Conservation (phyloP, 2,113 vertebrate genomes). For the Colistium nudipinnis region DNA sequence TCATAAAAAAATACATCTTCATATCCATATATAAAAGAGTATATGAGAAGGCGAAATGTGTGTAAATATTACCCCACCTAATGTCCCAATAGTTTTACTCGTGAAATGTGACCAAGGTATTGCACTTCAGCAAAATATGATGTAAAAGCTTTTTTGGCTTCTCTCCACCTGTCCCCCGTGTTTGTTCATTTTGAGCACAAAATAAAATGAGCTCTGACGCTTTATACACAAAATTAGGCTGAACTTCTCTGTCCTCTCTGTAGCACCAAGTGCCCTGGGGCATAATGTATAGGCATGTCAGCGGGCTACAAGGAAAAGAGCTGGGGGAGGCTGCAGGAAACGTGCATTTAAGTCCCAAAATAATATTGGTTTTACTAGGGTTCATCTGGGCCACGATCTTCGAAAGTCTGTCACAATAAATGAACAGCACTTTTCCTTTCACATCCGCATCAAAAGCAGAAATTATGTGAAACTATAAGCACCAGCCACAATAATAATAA, state of each 20-base stretch:
- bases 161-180: neutral
- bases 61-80: neutral
- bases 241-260: neutral
- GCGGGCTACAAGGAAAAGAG: neutral
- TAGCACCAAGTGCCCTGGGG: neutral
- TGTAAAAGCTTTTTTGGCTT: neutral
- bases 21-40: neutral
- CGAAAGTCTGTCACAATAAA: neutral
- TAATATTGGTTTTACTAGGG: neutral
- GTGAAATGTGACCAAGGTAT: neutral
- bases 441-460: slow-evolving; percentile 8
- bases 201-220: neutral
- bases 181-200: neutral
- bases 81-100: neutral
- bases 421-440: neutral
- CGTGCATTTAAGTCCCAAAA: neutral
- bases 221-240: slow-evolving; percentile 7
- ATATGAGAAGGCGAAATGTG: neutral
- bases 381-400: neutral
- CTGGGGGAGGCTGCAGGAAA: neutral
- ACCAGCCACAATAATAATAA: slow-evolving; percentile 3
- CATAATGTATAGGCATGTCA: neutral
- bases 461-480: neutral
- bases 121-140: neutral
- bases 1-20: neutral